These are phyloP conservation scores for Drosophila pseudotakahashii DNA, from an alignment of 2,888 invertebrate genomes.

Conservation along the genomic window DNA sequence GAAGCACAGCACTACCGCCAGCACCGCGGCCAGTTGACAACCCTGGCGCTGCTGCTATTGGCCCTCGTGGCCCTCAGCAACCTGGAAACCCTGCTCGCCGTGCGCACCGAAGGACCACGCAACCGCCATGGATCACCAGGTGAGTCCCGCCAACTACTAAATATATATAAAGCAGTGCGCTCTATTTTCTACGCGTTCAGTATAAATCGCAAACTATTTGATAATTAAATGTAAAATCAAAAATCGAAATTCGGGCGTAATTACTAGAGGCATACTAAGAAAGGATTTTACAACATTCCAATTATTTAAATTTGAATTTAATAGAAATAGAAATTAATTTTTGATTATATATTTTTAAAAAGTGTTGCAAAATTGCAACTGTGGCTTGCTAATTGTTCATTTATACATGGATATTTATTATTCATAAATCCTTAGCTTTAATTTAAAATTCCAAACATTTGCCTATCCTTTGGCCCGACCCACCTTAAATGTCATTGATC, in stretches of 20 bases:
- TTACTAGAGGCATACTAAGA: neutral
- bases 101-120: conserved; percentile 68
- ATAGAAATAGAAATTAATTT: too few species aligned
- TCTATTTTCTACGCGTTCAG: too few species aligned
- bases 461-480: neutral
- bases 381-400: neutral
- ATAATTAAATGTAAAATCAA: neutral
- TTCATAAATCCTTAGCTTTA: neutral
- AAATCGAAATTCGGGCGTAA: neutral
- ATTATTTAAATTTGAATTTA: neutral
- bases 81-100: conserved; percentile 74
- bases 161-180: too few species aligned
- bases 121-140: conserved; percentile 81
- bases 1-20: conserved; percentile 11
- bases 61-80: conserved; percentile 79
- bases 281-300: neutral
- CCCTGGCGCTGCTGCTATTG: conserved; percentile 63
- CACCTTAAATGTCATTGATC: conserved; percentile 24
- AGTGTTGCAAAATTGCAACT: too few species aligned
- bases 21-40: conserved; percentile 66
- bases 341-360: too few species aligned
- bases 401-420: neutral
- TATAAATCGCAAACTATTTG: too few species aligned
- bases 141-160: conserved; percentile 47
- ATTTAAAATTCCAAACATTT: neutral